phyloP scores from a whole-genome alignment of 2,888 invertebrate genomes.

The Caenorhabditis auriculariae region DNA sequence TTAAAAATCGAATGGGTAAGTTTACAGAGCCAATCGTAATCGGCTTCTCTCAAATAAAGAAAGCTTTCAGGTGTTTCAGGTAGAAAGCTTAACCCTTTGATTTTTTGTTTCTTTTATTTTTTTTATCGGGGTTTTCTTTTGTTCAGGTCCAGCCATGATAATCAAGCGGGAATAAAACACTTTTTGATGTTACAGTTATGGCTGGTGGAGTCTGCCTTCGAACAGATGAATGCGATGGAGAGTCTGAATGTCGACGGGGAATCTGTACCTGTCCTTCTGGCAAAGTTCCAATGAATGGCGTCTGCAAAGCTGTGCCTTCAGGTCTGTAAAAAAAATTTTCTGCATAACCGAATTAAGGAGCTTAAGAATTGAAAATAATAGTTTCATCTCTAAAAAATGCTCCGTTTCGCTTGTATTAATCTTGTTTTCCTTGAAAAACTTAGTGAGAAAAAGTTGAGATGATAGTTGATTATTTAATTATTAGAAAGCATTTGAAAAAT shows the following conservation, averaged over 20 bases:
- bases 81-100: conserved; percentile 7
- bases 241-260: conserved; percentile 43
- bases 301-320: no score
- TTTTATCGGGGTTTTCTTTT: not conserved
- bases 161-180: no score
- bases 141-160: not conserved
- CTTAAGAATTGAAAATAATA: no score
- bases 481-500: no score
- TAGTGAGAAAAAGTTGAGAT: no score
- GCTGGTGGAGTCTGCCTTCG: conserved; percentile 22
- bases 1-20: conserved; percentile 16
- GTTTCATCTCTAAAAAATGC: no score
- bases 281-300: conserved; percentile 17
- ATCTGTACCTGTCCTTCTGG: conserved; percentile 46
- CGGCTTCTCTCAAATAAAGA: not conserved
- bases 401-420: no score
- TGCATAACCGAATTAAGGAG: no score
- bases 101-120: conserved; percentile 2
- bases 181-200: conserved; percentile 18
- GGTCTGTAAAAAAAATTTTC: no score
- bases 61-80: no score
- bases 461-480: no score
- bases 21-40: not conserved
- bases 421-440: no score
- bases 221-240: conserved; percentile 46